Percentiles rank a stretch among this genome's conserved stretches.
These are phyloP conservation scores for Euleptes europaea DNA, from an alignment of 2,113 vertebrate species.

Conservation along the genomic window DNA sequence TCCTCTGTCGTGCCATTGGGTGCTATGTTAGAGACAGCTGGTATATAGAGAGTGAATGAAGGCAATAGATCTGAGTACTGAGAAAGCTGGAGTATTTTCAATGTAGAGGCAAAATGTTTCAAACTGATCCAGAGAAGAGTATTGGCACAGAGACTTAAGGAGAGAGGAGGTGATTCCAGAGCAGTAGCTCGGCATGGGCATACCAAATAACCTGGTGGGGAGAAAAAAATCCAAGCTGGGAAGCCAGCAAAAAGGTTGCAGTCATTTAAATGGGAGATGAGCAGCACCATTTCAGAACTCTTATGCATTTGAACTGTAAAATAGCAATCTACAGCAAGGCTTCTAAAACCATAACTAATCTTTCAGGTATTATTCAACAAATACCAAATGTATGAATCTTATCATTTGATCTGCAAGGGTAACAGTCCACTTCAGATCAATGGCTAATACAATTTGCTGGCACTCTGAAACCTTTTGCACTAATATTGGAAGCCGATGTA, in stretches of 20 bases:
- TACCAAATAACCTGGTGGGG: neutral
- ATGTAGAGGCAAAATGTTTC: no score
- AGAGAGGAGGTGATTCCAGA: no score
- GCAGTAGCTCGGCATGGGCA: neutral
- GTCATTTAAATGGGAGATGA: neutral
- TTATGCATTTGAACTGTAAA: neutral
- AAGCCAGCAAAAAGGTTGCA: neutral
- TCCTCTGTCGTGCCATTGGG: no score
- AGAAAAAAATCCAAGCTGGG: neutral
- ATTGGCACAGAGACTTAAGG: neutral
- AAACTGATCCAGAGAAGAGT: no score
- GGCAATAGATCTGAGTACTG: no score
- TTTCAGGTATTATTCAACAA: neutral
- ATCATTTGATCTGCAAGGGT: neutral
- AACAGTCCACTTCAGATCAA: neutral
- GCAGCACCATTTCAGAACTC: neutral
- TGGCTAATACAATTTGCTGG: neutral
- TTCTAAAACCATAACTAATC: neutral
- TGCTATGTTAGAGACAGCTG: no score
- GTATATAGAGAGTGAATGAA: no score
- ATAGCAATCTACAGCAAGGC: no score
- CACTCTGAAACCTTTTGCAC: neutral
- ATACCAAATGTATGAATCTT: neutral
- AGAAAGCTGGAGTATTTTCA: no score
- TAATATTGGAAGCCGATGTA: constrained; percentile 30